Percentiles rank a stretch among this genome's conserved stretches.
phyloP scores from a whole-genome alignment of 1,140 invertebrate genomes.

The Scaptomyza montana region DNA sequence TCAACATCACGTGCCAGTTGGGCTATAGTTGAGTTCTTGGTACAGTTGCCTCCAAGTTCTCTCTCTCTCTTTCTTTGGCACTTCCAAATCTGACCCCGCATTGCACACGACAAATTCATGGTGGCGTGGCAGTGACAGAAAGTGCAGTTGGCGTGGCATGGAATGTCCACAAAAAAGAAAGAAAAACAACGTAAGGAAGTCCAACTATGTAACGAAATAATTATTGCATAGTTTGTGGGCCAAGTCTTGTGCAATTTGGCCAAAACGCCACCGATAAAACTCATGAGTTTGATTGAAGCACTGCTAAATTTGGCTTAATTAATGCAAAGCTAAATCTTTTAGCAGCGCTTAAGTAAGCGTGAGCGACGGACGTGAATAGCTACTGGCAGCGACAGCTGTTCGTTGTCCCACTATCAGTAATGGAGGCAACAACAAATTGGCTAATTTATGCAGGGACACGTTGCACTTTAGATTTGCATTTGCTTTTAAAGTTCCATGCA shows the following conservation, averaged over 20 bases:
- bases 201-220: conserved; percentile 57
- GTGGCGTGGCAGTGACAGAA: conserved; percentile 62
- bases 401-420: conserved; percentile 10
- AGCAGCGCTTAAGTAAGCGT: conserved; percentile 53
- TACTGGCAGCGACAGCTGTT: conserved; percentile 13
- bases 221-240: conserved; percentile 58
- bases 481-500: conserved; percentile 48
- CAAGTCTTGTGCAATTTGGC: conserved; percentile 27
- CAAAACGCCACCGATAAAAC: conserved; percentile 37
- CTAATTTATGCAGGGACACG: conserved; percentile 65
- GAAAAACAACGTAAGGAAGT: conserved; percentile 5
- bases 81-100: conserved; percentile 9
- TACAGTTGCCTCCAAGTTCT: conserved; percentile 42
- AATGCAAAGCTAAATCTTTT: conserved; percentile 76
- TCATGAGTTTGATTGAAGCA: conserved; percentile 42
- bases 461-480: conserved; percentile 69
- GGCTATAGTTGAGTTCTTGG: conserved; percentile 3
- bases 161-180: conserved; percentile 23
- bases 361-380: not conserved
- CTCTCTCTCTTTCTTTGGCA: not conserved
- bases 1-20: conserved; percentile 59
- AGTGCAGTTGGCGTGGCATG: conserved; percentile 55
- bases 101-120: conserved; percentile 29
- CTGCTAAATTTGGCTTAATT: conserved; percentile 66
- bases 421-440: conserved; percentile 53